phyloP scores from a whole-genome alignment of 2,797 vertebrate species.

The Catharus ustulatus region DNA sequence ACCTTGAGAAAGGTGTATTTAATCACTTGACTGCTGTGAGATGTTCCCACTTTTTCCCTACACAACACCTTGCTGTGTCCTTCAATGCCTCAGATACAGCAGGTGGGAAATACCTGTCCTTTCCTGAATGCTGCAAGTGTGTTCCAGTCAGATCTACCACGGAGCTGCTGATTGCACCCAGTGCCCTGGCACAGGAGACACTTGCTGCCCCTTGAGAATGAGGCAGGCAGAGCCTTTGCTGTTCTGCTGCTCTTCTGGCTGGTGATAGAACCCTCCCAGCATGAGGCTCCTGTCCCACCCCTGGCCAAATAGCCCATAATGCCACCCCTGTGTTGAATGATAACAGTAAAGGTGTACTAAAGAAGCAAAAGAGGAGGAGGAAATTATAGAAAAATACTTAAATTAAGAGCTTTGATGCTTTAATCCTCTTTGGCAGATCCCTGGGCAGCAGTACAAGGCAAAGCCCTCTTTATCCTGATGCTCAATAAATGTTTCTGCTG shows the following conservation, averaged over 20 bases:
- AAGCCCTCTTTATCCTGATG: not conserved
- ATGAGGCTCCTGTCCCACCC: not conserved
- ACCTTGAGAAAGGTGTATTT: not conserved
- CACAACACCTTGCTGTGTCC: not conserved
- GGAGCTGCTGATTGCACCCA: not conserved
- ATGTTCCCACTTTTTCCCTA: not conserved
- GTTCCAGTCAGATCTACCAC: not conserved
- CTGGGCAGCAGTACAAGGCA: not conserved
- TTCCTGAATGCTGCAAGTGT: not conserved
- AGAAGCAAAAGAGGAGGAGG: not conserved
- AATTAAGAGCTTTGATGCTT: not conserved
- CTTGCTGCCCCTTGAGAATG: not conserved
- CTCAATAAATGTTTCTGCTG: not conserved
- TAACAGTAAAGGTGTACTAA: not conserved
- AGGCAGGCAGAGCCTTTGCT: not conserved
- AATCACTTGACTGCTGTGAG: not conserved
- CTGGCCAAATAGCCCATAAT: not conserved
- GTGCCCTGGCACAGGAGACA: not conserved
- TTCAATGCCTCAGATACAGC: not conserved
- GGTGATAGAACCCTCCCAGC: not conserved
- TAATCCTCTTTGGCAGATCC: constrained; percentile 24
- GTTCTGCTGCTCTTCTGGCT: not conserved
- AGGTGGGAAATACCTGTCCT: not conserved
- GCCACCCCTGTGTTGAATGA: not conserved
- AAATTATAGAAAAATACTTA: not conserved